These are phyloP conservation scores for Fragum fragum DNA, from an alignment of 2,888 invertebrate genomes.

Conservation along the genomic window DNA sequence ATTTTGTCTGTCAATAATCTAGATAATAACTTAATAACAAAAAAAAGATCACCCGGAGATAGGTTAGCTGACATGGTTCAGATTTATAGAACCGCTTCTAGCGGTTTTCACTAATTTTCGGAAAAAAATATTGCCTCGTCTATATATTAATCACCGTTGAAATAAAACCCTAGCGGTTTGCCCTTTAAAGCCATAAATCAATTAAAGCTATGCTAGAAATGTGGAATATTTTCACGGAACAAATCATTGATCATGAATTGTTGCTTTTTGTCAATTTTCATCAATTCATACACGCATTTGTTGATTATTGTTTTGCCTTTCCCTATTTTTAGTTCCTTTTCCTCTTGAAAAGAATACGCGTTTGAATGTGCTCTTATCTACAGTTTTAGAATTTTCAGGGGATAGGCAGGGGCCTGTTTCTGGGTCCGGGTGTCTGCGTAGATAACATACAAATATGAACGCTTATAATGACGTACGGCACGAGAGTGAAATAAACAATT, in stretches of 20 bases:
- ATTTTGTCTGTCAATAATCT: no score
- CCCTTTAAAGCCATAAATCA: constrained; percentile 11
- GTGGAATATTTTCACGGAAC: constrained; percentile 25
- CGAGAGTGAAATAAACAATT: no score
- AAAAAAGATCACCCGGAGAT: background rate
- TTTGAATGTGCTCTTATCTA: no score
- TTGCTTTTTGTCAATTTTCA: background rate
- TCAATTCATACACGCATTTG: constrained; percentile 6
- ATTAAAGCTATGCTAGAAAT: constrained; percentile 1
- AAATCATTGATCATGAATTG: background rate
- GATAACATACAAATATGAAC: no score
- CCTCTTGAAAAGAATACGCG: no score
- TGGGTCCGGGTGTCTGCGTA: no score
- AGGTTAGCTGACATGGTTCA: background rate
- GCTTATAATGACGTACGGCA: no score
- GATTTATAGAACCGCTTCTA: constrained; percentile 19
- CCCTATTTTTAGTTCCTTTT: no score
- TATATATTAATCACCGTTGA: constrained; percentile 28
- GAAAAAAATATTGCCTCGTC: constrained; percentile 27
- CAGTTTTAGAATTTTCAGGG: no score
- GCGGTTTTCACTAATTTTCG: constrained; percentile 10
- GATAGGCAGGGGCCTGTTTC: no score
- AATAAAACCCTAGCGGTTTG: constrained; percentile 14
- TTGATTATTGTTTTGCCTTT: background rate
- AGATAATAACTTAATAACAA: no score